phyloP scores from a whole-genome alignment of 2,797 vertebrate species.

The Florisuga fusca region DNA sequence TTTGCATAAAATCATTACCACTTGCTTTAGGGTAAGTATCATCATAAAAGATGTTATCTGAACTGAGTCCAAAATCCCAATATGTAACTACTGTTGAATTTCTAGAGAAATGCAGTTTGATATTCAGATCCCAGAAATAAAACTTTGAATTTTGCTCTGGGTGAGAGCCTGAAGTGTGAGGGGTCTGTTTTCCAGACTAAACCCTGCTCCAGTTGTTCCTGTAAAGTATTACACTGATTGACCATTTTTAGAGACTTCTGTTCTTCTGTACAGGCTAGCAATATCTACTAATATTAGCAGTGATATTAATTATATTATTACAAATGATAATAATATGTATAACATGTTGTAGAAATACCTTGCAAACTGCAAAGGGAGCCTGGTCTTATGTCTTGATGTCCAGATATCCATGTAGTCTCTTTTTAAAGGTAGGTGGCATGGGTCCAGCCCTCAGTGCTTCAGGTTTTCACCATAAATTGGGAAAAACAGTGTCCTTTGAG shows the following conservation, averaged over 20 bases:
- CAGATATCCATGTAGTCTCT: not conserved
- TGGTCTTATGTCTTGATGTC: not conserved
- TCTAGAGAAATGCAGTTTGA: not conserved
- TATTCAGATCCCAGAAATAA: not conserved
- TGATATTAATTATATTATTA: not conserved
- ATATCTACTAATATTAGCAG: not conserved
- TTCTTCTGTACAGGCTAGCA: not conserved
- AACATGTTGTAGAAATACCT: not conserved
- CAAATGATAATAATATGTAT: not conserved
- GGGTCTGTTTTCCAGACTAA: not conserved
- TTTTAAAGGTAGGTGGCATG: not conserved
- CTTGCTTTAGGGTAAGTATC: constrained; percentile 22
- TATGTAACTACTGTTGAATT: constrained; percentile 1
- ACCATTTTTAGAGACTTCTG: not conserved
- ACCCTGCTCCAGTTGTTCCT: not conserved
- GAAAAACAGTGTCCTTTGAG: not conserved
- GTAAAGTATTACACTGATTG: not conserved
- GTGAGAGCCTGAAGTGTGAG: not conserved
- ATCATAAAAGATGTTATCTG: not conserved
- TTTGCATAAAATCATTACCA: constrained; percentile 59
- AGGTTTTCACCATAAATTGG: not conserved
- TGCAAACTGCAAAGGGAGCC: rapidly evolving
- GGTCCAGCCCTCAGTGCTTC: not conserved
- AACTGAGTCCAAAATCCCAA: not conserved
- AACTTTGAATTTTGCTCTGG: not conserved